phyloP scores from a whole-genome alignment of 2,113 vertebrate genomes.

The Suricata suricatta region DNA sequence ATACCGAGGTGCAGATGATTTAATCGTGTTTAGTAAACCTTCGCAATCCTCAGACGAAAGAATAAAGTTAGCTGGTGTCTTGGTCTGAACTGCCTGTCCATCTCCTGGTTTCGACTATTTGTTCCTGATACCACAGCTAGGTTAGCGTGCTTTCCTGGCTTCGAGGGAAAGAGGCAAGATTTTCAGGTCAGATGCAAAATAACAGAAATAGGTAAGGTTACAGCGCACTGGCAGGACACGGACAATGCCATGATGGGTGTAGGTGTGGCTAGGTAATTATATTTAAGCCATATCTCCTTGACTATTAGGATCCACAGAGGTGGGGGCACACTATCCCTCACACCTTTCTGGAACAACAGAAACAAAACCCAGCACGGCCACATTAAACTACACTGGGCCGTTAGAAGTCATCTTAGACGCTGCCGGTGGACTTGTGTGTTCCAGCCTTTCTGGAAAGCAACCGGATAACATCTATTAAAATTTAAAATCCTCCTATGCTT shows the following conservation, averaged over 20 bases:
- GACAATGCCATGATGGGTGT: no score
- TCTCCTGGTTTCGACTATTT: neutral
- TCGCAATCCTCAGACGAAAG: neutral
- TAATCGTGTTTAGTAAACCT: constrained; percentile 20
- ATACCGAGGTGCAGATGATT: neutral
- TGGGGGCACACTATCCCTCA: neutral
- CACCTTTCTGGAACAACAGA: neutral
- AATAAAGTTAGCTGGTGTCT: neutral
- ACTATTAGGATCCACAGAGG: neutral
- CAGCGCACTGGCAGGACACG: accelerated
- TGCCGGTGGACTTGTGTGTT: neutral
- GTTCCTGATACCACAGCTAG: neutral
- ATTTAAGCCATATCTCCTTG: neutral
- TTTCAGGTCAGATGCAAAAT: neutral
- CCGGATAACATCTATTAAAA: neutral
- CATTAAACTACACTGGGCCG: neutral
- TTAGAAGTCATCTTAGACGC: neutral
- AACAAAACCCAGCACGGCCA: neutral
- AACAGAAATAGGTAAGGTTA: neutral
- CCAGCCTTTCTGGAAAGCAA: neutral
- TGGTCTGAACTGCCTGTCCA: neutral
- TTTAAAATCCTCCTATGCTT: constrained; percentile 39
- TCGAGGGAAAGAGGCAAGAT: neutral
- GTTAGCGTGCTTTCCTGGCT: neutral
- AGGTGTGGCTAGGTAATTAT: neutral